Evolutionary conservation across 2,113 vertebrate species (phyloP), one percentile per base, ranked within the genome.

Genomic region (Saguinus imperator): DNA sequence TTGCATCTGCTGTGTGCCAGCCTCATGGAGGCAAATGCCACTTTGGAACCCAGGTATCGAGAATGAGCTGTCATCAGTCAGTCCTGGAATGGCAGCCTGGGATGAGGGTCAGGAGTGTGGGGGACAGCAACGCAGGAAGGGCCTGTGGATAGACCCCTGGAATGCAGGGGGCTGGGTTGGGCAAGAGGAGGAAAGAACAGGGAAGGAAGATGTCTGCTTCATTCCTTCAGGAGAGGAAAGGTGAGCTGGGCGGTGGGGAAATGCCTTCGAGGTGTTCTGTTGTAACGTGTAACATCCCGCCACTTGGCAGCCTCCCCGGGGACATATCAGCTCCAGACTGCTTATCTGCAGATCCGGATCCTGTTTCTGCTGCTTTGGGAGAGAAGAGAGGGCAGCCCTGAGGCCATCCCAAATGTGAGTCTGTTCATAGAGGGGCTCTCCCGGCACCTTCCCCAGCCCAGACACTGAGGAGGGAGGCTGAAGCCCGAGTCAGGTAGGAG

Each of bases 321-420:
- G 29, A n/a, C 61, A 0, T 0, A 17, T 48, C 68, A 2, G 40
- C 35, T 57, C 25, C 18, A 0, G 50, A 48, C 0, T 35, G 35
- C 61, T 93, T 58, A 70, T 70, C 94, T 83, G 68, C 75, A 72
- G 85, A 25, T 2, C 1, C 8, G 57, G 87, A 40, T 64, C 75
- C 95, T 37, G 2, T 35, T 93, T n/a, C 80, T 52, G 25, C 89
- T 0, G 2, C 48, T 11, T 72, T 6, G 1, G 1, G 61, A 58
- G 87, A 10, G 70, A 13, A 13, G 20, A n/a, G 75, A 12, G 52
- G 76, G 73, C 50, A 11, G 61, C 68, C 68, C 20, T 0, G 16
- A 20, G 32, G 27, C 86, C 23, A 17, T 9, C 16, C 48, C 40
- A 20, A 20, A 14, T 3, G 50, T 37, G 4, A 0, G 18, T 70